phyloP scores from a whole-genome alignment of 2,888 invertebrate genomes.

The Heliconius ismenius region DNA sequence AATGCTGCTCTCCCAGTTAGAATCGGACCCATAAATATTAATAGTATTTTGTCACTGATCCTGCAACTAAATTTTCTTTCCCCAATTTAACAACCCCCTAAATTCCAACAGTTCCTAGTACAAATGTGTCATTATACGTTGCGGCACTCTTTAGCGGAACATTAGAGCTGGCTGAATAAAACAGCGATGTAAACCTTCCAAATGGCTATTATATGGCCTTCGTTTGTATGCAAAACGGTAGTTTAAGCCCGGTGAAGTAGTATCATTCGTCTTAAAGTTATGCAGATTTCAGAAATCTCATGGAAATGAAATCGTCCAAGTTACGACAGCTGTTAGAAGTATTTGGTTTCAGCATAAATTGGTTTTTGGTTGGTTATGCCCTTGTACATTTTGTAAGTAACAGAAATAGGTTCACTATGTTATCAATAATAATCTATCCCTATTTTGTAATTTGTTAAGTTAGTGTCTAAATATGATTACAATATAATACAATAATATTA shows the following conservation, averaged over 20 bases:
- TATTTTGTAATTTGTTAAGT: no score
- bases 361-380: not conserved
- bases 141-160: conserved; percentile 44
- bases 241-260: conserved; percentile 44
- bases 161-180: conserved; percentile 43
- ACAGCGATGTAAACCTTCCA: conserved; percentile 42
- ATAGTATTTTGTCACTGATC: no score
- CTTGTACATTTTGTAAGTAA: not conserved
- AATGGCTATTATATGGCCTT: conserved; percentile 43
- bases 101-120: conserved; percentile 39
- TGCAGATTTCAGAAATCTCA: conserved; percentile 51
- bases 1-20: no score
- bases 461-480: no score
- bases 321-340: conserved; percentile 45
- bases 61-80: not conserved
- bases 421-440: not conserved
- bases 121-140: conserved; percentile 45
- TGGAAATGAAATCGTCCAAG: conserved; percentile 47
- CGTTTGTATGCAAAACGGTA: conserved; percentile 54
- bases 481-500: no score
- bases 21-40: no score
- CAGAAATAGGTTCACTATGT: not conserved
- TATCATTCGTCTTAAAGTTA: conserved; percentile 48
- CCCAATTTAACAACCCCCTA: not conserved
- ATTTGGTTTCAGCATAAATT: conserved; percentile 25